Conservation (phyloP, 2,113 vertebrate species). For the Xenotilapia caudafasciata region DNA sequence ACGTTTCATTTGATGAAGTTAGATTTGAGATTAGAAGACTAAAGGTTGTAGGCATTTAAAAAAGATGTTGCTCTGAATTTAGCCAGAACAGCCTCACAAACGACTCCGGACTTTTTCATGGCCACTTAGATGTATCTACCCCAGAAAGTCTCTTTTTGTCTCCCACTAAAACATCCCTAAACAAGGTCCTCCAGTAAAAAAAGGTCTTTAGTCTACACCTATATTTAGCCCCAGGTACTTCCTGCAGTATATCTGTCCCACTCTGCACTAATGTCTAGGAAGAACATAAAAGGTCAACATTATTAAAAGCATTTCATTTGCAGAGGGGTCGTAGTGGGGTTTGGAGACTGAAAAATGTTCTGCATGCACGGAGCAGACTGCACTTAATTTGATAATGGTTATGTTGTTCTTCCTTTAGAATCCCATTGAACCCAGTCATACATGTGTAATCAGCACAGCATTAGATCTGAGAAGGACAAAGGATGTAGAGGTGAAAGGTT, state of each 20-base stretch:
- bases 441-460: slow-evolving; percentile 19
- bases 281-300: not conserved
- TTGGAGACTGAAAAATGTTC: not conserved
- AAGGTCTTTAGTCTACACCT: not conserved
- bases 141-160: not conserved
- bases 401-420: slow-evolving; percentile 8
- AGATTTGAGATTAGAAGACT: not conserved
- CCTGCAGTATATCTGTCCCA: fast-evolving
- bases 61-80: not conserved
- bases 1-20: not conserved
- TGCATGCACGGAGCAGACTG: not conserved
- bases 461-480: not conserved
- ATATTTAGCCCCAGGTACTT: not conserved
- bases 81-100: not conserved
- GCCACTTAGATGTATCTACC: fast-evolving
- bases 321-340: not conserved
- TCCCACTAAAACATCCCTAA: not conserved
- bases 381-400: slow-evolving; percentile 14
- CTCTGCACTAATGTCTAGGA: not conserved
- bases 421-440: not conserved
- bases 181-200: fast-evolving
- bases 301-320: not conserved
- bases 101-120: fast-evolving
- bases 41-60: not conserved
- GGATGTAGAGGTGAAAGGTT: not conserved